phyloP scores from a whole-genome alignment of 2,797 vertebrate species.

The Cossypha niveicapilla region DNA sequence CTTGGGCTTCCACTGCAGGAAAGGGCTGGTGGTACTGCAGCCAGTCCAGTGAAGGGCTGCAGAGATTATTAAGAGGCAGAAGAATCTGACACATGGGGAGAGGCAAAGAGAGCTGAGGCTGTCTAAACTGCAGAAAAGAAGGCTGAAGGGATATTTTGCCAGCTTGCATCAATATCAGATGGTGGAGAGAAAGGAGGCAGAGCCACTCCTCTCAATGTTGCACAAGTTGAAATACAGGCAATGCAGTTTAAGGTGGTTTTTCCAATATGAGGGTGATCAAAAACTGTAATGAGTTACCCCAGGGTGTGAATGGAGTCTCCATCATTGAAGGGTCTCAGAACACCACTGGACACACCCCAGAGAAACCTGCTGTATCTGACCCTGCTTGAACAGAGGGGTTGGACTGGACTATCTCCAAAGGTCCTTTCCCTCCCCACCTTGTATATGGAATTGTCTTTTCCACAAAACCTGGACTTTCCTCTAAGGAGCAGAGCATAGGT shows the following conservation, averaged over 20 bases:
- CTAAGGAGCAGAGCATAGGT: background rate
- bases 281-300: background rate
- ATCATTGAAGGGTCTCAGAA: background rate
- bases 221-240: background rate
- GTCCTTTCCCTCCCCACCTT: background rate
- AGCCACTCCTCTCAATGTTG: background rate
- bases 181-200: background rate
- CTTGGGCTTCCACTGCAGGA: background rate
- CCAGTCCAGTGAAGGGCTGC: background rate
- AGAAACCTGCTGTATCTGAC: background rate
- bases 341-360: fast-evolving
- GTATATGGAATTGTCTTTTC: background rate
- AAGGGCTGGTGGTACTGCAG: background rate
- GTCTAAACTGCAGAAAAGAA: background rate
- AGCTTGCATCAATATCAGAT: background rate
- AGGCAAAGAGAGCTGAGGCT: background rate
- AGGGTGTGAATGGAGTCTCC: background rate
- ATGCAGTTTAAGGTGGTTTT: background rate
- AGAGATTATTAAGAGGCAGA: background rate
- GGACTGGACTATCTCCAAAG: background rate
- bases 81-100: background rate
- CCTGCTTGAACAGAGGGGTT: background rate
- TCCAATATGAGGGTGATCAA: background rate
- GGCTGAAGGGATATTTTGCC: background rate
- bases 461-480: background rate